Base-by-base conservation (phyloP, 2,888 invertebrate species). In the Brachyptera risi region DNA sequence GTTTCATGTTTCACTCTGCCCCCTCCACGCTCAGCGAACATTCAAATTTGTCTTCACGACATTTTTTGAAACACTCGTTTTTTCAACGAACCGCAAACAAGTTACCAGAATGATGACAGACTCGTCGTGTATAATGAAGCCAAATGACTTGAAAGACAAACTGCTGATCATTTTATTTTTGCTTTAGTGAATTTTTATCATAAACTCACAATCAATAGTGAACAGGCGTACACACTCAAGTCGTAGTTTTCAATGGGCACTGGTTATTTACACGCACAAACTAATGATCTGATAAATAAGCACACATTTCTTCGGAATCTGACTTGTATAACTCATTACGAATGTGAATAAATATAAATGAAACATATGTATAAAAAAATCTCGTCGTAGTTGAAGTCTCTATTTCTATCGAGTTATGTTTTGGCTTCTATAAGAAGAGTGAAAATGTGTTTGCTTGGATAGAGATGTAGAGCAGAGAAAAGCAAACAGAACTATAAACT, bases 31-130 rank as follows among this genome's bases (percentile, higher is more conserved):
- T 31, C 24, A 5, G 5, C 2, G 9, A 23, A 26, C 51, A 26
- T 26, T 51, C 26, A 26, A 51, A 51, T 51, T 51, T 51, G 51
- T 51, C 51, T 51, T 51, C 51, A 27, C 51, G 31, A 31, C 31
- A 11, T 11, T 31, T 31, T 5, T 31, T 31, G 7, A 31, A 31
- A 31, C n/a, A n/a, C n/a, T n/a, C n/a, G n/a, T n/a, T n/a, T n/a
- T n/a, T n/a, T n/a, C n/a, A n/a, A n/a, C n/a, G n/a, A n/a, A n/a
- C n/a, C n/a, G n/a, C n/a, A n/a, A n/a, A n/a, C n/a, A n/a, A n/a
- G n/a, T n/a, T n/a, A n/a, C n/a, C n/a, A n/a, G n/a, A n/a, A n/a
- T 11, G 31, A 31, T 11, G 31, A 26, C 51, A 51, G 15, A 26
- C 27, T 26, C 27, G 51, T 51, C 50, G n/a, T n/a, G n/a, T n/a